A percentile compares a stretch with the other conserved stretches of the same genome.
Evolutionary conservation across 2,888 invertebrate genomes (phyloP).

Genomic region (Lutraria lutraria): DNA sequence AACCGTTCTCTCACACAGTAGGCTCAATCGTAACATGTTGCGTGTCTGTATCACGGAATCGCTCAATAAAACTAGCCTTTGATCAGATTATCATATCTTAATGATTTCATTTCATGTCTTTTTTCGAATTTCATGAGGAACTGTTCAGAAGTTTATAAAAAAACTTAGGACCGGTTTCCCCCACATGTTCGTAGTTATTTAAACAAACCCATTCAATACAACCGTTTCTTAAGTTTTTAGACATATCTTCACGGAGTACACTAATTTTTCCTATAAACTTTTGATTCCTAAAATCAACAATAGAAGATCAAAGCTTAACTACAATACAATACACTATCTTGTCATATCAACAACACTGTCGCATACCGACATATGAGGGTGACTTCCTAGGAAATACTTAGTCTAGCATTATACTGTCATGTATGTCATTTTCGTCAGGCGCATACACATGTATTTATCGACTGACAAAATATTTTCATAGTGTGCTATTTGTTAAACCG

Average conservation of each 20-base stretch:
- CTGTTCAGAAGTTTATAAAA: too few relatives aligned
- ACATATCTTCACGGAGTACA: background rate
- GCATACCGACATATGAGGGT: background rate
- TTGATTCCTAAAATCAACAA: background rate
- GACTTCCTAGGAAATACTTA: background rate
- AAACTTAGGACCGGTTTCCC: too few relatives aligned
- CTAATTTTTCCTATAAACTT: background rate
- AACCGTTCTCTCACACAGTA: too few relatives aligned
- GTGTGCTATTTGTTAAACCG: too few relatives aligned
- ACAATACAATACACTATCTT: background rate
- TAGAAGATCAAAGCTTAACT: background rate
- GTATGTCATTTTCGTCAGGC: background rate
- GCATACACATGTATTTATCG: background rate
- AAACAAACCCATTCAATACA: background rate
- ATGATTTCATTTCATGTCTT: too few relatives aligned
- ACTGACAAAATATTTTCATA: too few relatives aligned
- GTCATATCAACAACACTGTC: background rate
- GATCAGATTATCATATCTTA: too few relatives aligned
- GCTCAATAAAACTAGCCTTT: too few relatives aligned
- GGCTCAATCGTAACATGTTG: too few relatives aligned
- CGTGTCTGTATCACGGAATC: too few relatives aligned
- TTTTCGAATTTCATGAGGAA: too few relatives aligned
- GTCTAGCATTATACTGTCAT: too few relatives aligned
- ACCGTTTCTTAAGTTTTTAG: background rate
- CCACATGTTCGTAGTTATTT: background rate